These are phyloP conservation scores for Ondatra zibethicus DNA, from an alignment of 2,113 vertebrate genomes.

Conservation along the genomic window DNA sequence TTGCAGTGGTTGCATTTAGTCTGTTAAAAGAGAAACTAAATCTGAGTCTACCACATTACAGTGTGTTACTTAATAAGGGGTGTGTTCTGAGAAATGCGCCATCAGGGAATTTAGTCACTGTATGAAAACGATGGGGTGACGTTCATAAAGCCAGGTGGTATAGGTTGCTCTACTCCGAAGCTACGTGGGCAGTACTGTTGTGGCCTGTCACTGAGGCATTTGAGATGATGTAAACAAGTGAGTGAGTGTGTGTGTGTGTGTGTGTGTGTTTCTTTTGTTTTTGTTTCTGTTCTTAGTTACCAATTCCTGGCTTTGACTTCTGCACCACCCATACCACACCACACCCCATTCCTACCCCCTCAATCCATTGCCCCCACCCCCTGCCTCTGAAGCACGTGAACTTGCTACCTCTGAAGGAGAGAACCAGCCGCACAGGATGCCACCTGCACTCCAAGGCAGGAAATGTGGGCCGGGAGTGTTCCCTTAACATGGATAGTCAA, in stretches of 20 bases:
- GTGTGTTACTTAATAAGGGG: background rate
- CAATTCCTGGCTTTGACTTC: background rate
- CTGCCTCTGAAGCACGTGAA: background rate
- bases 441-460: background rate
- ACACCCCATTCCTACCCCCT: background rate
- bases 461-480: conserved; percentile 3
- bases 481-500: background rate
- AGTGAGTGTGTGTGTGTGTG: background rate
- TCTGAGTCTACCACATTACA: background rate
- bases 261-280: background rate
- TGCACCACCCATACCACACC: background rate
- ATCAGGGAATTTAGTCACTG: background rate
- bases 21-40: background rate
- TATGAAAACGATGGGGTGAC: background rate
- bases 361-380: background rate
- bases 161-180: background rate
- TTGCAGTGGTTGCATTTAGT: background rate
- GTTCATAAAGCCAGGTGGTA: background rate
- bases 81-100: background rate
- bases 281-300: background rate
- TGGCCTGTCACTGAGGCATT: background rate
- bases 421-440: background rate
- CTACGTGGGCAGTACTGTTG: too few relatives aligned
- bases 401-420: conserved; percentile 16
- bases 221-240: background rate